These are phyloP conservation scores for Sebastes iracundus DNA, from an alignment of 2,797 vertebrate species.

Conservation along the genomic window DNA sequence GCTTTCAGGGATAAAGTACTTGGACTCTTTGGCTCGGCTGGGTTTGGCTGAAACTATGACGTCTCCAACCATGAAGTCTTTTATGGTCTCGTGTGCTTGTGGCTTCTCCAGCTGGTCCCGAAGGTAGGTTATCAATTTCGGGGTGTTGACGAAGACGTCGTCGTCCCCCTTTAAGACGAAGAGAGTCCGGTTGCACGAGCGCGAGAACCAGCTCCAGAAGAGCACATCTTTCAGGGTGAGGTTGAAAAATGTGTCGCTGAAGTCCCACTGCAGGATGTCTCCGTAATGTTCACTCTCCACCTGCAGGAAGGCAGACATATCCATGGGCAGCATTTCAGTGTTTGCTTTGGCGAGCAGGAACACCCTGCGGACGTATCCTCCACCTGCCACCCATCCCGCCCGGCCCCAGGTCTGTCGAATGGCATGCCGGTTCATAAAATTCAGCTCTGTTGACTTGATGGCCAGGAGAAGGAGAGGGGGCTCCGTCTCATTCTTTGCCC, in stretches of 20 bases:
- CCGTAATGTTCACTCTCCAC: conserved; percentile 52
- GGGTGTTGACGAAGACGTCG: conserved; percentile 81
- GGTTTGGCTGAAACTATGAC: conserved; percentile 68
- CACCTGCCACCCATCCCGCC: conserved; percentile 63
- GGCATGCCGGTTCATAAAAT: conserved; percentile 76
- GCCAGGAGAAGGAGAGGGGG: conserved; percentile 76
- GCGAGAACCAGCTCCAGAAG: conserved; percentile 82
- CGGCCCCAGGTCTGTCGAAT: conserved; percentile 82
- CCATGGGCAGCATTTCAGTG: neutral
- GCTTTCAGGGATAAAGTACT: conserved; percentile 80
- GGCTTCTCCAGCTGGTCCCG: conserved; percentile 35
- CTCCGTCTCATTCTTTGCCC: conserved; percentile 22
- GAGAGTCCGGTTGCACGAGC: conserved; percentile 38
- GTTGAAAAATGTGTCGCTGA: conserved; percentile 83
- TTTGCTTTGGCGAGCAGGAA: conserved; percentile 79
- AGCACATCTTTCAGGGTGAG: conserved; percentile 84
- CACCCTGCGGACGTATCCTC: conserved; percentile 73
- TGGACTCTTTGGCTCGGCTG: conserved; percentile 25
- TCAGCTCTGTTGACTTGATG: conserved; percentile 74
- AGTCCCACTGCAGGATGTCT: conserved; percentile 85
- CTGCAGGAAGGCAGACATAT: conserved; percentile 37
- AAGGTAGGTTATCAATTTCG: conserved; percentile 73
- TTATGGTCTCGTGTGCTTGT: neutral
- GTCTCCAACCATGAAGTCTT: conserved; percentile 76
- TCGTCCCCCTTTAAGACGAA: conserved; percentile 85